Conservation (phyloP, 2,797 vertebrate genomes). For the Sparidentex hasta region DNA sequence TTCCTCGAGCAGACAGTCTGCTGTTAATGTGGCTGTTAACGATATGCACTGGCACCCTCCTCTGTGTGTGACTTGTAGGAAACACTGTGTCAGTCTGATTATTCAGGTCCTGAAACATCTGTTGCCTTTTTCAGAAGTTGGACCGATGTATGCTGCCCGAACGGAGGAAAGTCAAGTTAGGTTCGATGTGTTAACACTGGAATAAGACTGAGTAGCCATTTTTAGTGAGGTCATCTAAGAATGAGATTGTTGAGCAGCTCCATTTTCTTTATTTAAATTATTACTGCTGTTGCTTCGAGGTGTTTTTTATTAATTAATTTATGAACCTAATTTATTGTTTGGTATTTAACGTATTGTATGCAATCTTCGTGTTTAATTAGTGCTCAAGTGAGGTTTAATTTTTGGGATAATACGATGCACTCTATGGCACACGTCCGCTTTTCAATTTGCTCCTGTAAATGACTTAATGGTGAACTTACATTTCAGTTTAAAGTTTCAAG, state of each 20-base stretch:
- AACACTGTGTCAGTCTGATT: constrained; percentile 46
- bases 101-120: constrained; percentile 53
- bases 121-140: constrained; percentile 40
- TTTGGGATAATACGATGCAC: constrained; percentile 51
- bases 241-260: constrained; percentile 78
- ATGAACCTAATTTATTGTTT: constrained; percentile 87
- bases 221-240: constrained; percentile 58
- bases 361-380: constrained; percentile 62
- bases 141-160: constrained; percentile 28
- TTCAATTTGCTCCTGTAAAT: constrained; percentile 57
- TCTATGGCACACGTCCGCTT: constrained; percentile 52
- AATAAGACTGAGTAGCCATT: constrained; percentile 73
- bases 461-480: constrained; percentile 55
- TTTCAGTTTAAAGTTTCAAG: constrained; percentile 64
- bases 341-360: constrained; percentile 77
- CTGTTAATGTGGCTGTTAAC: constrained; percentile 49
- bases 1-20: constrained; percentile 17
- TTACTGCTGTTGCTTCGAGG: constrained; percentile 73
- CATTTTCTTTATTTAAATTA: constrained; percentile 80
- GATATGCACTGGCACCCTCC: constrained; percentile 65
- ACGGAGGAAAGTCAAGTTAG: constrained; percentile 42
- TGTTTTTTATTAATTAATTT: constrained; percentile 84
- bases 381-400: constrained; percentile 59
- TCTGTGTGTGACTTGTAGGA: constrained; percentile 50
- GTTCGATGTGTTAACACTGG: constrained; percentile 79